Conservation (phyloP, 2,888 invertebrate species). For the Microdon myrmicae region DNA sequence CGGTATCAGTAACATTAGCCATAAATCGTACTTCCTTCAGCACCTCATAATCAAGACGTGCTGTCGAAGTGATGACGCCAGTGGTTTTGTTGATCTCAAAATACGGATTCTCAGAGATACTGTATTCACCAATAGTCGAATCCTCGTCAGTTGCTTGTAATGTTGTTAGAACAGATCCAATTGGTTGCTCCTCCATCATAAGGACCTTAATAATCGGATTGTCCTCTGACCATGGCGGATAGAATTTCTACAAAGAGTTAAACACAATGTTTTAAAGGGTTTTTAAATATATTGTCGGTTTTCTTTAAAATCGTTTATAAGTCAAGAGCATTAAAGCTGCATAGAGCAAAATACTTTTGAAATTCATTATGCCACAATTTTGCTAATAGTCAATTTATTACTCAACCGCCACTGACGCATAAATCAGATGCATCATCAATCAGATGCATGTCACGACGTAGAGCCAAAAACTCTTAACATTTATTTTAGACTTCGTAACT, state of each 20-base stretch:
- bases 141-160: conserved; percentile 84
- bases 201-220: conserved; percentile 74
- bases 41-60: conserved; percentile 86
- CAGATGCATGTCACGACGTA: too few species aligned
- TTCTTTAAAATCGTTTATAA: too few species aligned
- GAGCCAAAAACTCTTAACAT: too few species aligned
- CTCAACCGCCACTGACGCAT: too few species aligned
- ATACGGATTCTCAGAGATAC: conserved; percentile 75
- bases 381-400: too few species aligned
- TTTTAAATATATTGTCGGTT: too few species aligned
- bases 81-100: conserved; percentile 84
- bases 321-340: too few species aligned
- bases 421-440: too few species aligned
- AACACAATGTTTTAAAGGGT: conserved; percentile 19
- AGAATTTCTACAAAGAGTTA: conserved; percentile 71
- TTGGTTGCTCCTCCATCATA: conserved; percentile 84
- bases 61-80: conserved; percentile 79
- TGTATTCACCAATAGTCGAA: conserved; percentile 81
- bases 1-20: conserved; percentile 85
- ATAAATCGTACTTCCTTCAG: conserved; percentile 81
- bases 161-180: conserved; percentile 80
- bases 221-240: conserved; percentile 77
- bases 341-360: too few species aligned
- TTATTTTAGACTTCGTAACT: too few species aligned
- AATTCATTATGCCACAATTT: too few species aligned